Conservation (phyloP, 2,113 vertebrate species). For the Tenebrosternarchus preto region DNA sequence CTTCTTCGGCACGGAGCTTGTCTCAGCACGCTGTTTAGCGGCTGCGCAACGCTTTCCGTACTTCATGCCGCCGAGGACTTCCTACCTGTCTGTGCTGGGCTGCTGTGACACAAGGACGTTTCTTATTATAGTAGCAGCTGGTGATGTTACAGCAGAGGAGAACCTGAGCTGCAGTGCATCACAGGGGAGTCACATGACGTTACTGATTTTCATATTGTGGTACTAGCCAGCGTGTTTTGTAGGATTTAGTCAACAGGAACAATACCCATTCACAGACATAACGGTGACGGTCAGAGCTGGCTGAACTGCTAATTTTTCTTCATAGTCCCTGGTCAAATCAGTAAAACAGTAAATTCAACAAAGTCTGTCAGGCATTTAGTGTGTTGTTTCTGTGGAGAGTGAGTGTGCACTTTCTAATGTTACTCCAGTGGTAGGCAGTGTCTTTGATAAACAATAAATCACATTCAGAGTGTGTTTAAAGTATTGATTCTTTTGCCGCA, state of each 20-base stretch:
- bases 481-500: slow-evolving; percentile 29
- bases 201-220: not conserved
- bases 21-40: not conserved
- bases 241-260: not conserved
- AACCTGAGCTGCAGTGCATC: not conserved
- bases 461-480: slow-evolving; percentile 17
- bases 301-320: not conserved
- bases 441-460: not conserved
- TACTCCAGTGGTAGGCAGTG: not conserved
- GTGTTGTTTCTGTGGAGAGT: not conserved
- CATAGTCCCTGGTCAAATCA: not conserved
- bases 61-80: not conserved
- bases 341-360: not conserved
- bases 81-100: not conserved
- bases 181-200: not conserved
- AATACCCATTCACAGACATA: not conserved
- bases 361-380: not conserved
- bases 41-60: not conserved
- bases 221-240: too few relatives aligned
- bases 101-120: not conserved
- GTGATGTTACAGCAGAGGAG: not conserved
- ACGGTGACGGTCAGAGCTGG: not conserved
- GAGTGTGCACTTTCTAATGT: not conserved
- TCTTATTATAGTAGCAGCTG: slow-evolving; percentile 5
- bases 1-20: not conserved